phyloP scores from a whole-genome alignment of 2,888 invertebrate genomes.

The Drosophila borborema region DNA sequence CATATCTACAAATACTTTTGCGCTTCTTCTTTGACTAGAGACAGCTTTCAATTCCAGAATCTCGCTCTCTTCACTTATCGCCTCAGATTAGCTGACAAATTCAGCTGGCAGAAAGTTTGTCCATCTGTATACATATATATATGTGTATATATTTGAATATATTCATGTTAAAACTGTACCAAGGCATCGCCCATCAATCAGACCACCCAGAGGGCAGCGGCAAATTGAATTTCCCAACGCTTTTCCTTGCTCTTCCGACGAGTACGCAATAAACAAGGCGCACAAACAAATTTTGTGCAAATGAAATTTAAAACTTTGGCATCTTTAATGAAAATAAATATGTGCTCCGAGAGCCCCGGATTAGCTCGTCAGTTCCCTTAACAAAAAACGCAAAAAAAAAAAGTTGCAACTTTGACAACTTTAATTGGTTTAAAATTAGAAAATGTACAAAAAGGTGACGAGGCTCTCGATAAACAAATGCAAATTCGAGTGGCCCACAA shows the following conservation, averaged over 20 bases:
- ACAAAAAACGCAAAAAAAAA: neutral
- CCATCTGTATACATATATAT: neutral
- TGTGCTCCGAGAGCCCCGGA: conserved; percentile 39
- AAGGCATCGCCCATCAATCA: conserved; percentile 53
- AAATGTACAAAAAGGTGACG: conserved; percentile 38
- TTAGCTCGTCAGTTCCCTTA: conserved; percentile 59
- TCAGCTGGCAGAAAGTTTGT: conserved; percentile 39
- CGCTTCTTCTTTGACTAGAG: neutral
- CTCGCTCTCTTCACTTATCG: conserved; percentile 18
- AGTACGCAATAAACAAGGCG: conserved; percentile 13
- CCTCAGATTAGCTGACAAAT: conserved; percentile 54
- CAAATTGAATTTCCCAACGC: conserved; percentile 63
- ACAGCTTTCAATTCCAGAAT: conserved; percentile 17
- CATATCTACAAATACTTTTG: conserved; percentile 10
- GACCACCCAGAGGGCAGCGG: conserved; percentile 56
- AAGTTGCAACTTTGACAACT: conserved; percentile 71
- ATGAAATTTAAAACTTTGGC: conserved; percentile 76
- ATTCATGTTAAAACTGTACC: conserved; percentile 11
- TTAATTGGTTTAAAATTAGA: conserved; percentile 77
- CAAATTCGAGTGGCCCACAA: conserved; percentile 14
- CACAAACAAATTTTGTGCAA: conserved; percentile 55
- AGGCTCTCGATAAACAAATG: conserved; percentile 54
- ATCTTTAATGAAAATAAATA: conserved; percentile 78
- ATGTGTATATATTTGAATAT: neutral
- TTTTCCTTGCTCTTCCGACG: conserved; percentile 13